phyloP scores from a whole-genome alignment of 2,888 invertebrate genomes.

The Axea sp. region DNA sequence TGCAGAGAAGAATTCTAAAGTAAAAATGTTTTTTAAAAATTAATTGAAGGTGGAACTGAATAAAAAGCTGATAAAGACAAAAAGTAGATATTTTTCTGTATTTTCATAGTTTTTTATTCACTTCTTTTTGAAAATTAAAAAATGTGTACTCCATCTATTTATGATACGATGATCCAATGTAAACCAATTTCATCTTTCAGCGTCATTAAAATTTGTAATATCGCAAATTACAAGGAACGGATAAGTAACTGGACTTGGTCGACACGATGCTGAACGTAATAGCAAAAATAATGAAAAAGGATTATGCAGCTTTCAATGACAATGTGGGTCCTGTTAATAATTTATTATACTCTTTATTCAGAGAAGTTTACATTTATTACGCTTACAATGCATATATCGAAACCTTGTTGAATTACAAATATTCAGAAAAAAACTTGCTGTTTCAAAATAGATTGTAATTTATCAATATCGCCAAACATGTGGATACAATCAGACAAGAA shows the following conservation, averaged over 20 bases:
- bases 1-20: too few relatives aligned
- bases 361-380: slow-evolving; percentile 56
- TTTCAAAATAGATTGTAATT: slow-evolving; percentile 43
- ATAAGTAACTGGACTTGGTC: slow-evolving; percentile 65
- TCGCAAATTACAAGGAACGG: too few relatives aligned
- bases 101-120: too few relatives aligned
- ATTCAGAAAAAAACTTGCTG: slow-evolving; percentile 57
- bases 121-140: too few relatives aligned
- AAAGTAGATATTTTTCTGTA: too few relatives aligned
- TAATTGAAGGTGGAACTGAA: too few relatives aligned
- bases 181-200: too few relatives aligned
- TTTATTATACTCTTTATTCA: neutral
- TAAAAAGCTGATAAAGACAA: too few relatives aligned
- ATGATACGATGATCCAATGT: too few relatives aligned
- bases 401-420: slow-evolving; percentile 61
- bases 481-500: neutral
- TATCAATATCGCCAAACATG: slow-evolving; percentile 7
- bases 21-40: too few relatives aligned
- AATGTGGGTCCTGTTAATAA: neutral
- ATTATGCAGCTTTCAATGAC: neutral
- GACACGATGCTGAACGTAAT: slow-evolving; percentile 62
- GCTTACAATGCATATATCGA: slow-evolving; percentile 65
- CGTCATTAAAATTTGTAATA: too few relatives aligned
- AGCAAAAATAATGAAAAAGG: slow-evolving; percentile 1
- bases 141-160: too few relatives aligned